Conservation (phyloP, 2,888 invertebrate species). For the Sesamia inferens region DNA sequence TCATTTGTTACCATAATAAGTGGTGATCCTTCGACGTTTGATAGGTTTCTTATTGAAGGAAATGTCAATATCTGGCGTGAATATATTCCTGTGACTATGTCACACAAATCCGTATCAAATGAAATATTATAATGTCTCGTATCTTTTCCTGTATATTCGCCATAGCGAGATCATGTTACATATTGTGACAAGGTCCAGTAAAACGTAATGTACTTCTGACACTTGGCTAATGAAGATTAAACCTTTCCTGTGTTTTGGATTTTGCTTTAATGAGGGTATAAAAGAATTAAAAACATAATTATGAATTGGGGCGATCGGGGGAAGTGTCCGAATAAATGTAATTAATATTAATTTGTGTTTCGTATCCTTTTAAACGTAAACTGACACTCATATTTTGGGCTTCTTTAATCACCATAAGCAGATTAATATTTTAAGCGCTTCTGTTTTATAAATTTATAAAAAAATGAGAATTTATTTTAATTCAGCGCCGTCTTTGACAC, state of each 20-base stretch:
- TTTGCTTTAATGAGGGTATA: conserved; percentile 61
- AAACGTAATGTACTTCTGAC: conserved; percentile 46
- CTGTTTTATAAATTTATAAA: background rate
- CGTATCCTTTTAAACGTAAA: conserved; percentile 32
- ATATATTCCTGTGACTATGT: conserved; percentile 58
- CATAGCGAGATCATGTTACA: conserved; percentile 29
- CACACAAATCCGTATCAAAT: conserved; percentile 48
- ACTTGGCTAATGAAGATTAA: conserved; percentile 52
- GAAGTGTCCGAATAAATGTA: conserved; percentile 54
- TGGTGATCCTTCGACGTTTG: conserved; percentile 77
- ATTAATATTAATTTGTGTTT: conserved; percentile 59
- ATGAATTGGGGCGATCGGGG: conserved; percentile 53
- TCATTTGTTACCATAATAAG: conserved; percentile 83
- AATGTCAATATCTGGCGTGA: conserved; percentile 68
- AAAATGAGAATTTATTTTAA: background rate
- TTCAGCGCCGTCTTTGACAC: background rate
- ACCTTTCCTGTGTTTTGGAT: conserved; percentile 47
- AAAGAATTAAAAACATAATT: conserved; percentile 51
- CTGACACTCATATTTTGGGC: conserved; percentile 40
- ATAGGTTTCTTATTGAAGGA: conserved; percentile 78
- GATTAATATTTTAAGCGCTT: too few species aligned
- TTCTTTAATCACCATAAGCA: conserved; percentile 3
- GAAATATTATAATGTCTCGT: conserved; percentile 37
- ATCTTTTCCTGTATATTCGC: conserved; percentile 16
- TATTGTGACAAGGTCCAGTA: conserved; percentile 45